Base-by-base conservation (phyloP, 2,888 invertebrate species). In the Orthosia gothica region DNA sequence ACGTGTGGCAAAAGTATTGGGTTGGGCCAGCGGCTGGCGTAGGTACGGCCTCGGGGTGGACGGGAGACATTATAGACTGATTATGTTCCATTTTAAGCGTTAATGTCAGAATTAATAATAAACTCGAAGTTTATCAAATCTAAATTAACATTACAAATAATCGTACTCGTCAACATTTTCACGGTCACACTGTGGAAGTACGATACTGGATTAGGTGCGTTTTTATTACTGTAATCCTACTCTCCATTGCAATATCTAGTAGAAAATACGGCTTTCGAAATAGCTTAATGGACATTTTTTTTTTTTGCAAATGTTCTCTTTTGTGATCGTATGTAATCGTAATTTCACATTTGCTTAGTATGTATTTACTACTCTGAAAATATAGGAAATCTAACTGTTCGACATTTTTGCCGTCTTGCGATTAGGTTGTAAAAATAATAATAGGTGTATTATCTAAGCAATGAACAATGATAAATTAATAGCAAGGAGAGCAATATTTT, bases 31-130 rank as follows among this genome's bases (percentile, higher is more conserved):
- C 12, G 47, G 0, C n/a, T 55, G 16, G 40, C 16, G 26, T 32
- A 50, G 13, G 13, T 40, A 50, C 15, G 32, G 32, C 23, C 63
- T 55, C n/a, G 40, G 16, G 40, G 20, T 16, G n/a, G n/a, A 52
- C 40, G 26, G 12, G 16, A 13, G 57, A 57, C 15, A 12, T 20
- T 55, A 20, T 20, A 18, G 9, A 15, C 15, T 23, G 12, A n/a
- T 20, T 16, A 40, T 15, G 12, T 49, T 32, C 2, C 47, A 52
- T 32, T 50, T 68, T 45, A 23, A 20, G 55, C 54, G 79, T 79
- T 79, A 76, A 76, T 72, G 13, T 80, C 73, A 76, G 80, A 73
- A 49, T 49, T 11, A 64, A 64, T 59, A 72, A 76, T 76, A 76
- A 76, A 76, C 76, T 64, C 13, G 40, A 54, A 57, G 76, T 76